Evolutionary conservation across 2,113 vertebrate species (phyloP), one percentile per base, ranked within the genome.

Genomic region (Ptychochromis oligacanthus): DNA sequence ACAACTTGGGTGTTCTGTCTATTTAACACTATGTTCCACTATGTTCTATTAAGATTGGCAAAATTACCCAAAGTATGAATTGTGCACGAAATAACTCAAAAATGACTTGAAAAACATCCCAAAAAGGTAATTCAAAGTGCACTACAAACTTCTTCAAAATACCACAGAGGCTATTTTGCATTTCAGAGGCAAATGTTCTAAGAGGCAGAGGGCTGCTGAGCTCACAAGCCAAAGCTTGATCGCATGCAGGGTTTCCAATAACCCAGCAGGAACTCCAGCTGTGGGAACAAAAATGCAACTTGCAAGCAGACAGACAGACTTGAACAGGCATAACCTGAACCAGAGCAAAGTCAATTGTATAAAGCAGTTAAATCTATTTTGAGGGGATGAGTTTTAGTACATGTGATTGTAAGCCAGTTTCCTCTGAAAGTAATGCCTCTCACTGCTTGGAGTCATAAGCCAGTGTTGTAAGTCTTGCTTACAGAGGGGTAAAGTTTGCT

Each of bases 171-270:
- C 46, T 83, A 43, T 72, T 90, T 87, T 92, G 56, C 83, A 90
- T 91, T 93, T 90, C 76, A 87, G 81, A 88, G 80, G 83, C 54
- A 61, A 61, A 65, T 54, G 24, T 81, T 89, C 56, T 75, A 20
- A 77, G 75, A 85, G 70, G 60, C 57, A 77, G 34, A 83, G 58
- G 55, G 84, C 57, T 86, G 65, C 65, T 80, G 82, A 80, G 89
- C 76, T 87, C 87, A 75, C 55, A 72, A 82, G 64, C 40, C 83
- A 65, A 77, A 82, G 70, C 77, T 43, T 72, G 75, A 91, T 72
- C 3, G 18, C 61, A 81, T 49, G 56, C 77, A 85, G 61, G 62
- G 75, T 81, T 87, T 87, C 79, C 77, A 90, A 31, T 62, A 62
- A 54, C 28, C 4, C 81, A 89, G 64, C 87, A 84, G 87, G 85